These are phyloP conservation scores for Philonicus albiceps DNA, from an alignment of 2,888 invertebrate species.

Conservation along the genomic window DNA sequence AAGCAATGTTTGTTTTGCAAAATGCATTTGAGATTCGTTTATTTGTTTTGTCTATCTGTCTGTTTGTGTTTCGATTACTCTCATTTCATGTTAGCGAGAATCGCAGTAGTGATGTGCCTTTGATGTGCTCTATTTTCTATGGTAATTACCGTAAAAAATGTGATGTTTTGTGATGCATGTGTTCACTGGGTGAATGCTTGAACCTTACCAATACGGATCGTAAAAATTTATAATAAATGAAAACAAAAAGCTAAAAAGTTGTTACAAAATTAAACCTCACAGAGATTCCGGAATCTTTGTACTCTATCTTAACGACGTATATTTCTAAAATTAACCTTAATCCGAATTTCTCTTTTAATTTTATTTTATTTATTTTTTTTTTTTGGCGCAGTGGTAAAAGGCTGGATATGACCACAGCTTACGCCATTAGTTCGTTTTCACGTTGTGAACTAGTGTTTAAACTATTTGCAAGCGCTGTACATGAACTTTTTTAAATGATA, in stretches of 20 bases:
- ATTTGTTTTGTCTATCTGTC: background rate
- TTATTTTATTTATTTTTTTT: background rate
- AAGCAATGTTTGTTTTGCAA: background rate
- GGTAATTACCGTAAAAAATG: background rate
- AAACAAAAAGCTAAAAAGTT: background rate
- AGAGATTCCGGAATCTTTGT: background rate
- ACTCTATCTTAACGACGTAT: background rate
- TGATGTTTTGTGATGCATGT: background rate
- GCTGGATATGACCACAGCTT: background rate
- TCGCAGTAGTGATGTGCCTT: background rate
- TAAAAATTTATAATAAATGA: background rate
- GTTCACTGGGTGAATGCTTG: constrained; percentile 8
- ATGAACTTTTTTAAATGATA: background rate
- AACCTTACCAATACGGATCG: background rate
- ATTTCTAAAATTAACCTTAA: background rate
- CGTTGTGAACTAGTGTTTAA: background rate
- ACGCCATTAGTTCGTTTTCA: background rate
- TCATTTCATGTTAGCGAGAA: background rate
- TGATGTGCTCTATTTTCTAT: background rate
- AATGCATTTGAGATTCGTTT: background rate
- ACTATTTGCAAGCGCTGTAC: background rate
- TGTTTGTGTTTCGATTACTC: background rate
- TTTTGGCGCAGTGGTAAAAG: background rate
- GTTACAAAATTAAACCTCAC: background rate
- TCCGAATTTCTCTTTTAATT: background rate